phyloP scores from a whole-genome alignment of 2,113 vertebrate species.

The Epinephelus lanceolatus region DNA sequence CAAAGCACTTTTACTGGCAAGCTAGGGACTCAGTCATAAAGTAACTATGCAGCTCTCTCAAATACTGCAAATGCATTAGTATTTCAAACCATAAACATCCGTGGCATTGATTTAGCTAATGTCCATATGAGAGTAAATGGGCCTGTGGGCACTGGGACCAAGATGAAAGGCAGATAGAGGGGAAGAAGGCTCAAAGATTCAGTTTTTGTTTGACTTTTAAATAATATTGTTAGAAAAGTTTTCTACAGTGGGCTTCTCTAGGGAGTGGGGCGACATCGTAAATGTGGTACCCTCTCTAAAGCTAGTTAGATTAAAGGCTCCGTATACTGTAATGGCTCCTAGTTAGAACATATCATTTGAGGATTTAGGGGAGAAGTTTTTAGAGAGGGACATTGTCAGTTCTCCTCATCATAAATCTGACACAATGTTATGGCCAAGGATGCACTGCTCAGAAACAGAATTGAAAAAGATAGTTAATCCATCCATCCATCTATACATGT shows the following conservation, averaged over 20 bases:
- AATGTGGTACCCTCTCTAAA: not conserved
- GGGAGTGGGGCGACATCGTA: not conserved
- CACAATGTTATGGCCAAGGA: not conserved
- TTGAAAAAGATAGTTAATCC: too few relatives aligned
- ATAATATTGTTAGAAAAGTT: conserved; percentile 4
- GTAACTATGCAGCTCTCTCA: conserved; percentile 25
- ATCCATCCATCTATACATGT: too few relatives aligned
- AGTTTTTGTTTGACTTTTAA: conserved; percentile 8
- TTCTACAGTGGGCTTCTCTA: not conserved
- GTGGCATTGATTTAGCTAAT: conserved; percentile 45
- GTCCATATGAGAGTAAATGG: conserved; percentile 35
- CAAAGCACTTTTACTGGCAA: conserved; percentile 36
- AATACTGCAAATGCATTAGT: conserved; percentile 55
- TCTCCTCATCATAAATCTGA: not conserved
- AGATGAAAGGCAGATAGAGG: conserved; percentile 28
- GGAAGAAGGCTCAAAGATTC: conserved; percentile 1
- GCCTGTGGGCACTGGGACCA: conserved; percentile 10
- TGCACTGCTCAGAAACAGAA: not conserved
- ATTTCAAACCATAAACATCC: conserved; percentile 51
- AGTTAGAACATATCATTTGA: not conserved
- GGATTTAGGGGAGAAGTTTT: not conserved
- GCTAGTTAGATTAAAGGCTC: not conserved
- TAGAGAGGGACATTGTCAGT: not conserved
- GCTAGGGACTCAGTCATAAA: conserved; percentile 34
- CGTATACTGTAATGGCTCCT: not conserved